These are phyloP conservation scores for Adrianichthys oophorus DNA, from an alignment of 2,797 vertebrate genomes.

Conservation along the genomic window DNA sequence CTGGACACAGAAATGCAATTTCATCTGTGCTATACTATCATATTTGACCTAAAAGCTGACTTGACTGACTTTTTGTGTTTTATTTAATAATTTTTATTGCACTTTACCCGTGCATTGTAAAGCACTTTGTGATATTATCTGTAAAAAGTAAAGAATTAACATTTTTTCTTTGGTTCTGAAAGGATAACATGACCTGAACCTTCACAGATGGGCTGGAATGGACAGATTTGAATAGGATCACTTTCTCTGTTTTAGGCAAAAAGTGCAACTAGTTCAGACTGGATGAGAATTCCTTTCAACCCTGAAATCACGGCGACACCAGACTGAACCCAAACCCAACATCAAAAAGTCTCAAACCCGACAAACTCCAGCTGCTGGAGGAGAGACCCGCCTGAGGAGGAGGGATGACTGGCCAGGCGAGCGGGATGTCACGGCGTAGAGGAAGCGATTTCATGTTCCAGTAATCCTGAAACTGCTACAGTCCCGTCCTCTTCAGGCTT, in stretches of 20 bases:
- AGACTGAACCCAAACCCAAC: not conserved
- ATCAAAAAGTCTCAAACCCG: conserved; percentile 19
- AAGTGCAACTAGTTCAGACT: not conserved
- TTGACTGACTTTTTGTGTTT: too few relatives aligned
- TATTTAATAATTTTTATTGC: too few relatives aligned
- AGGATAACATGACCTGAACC: too few relatives aligned
- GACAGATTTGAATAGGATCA: not conserved
- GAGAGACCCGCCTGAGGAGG: conserved; percentile 12
- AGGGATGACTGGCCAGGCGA: conserved; percentile 22
- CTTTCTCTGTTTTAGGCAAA: not conserved
- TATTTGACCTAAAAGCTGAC: too few relatives aligned
- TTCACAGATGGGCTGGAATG: not conserved
- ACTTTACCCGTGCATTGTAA: too few relatives aligned
- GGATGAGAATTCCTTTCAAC: not conserved
- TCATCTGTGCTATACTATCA: too few relatives aligned
- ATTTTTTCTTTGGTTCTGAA: too few relatives aligned
- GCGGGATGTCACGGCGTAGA: conserved; percentile 33
- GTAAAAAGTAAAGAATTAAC: too few relatives aligned
- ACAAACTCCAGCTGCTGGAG: conserved; percentile 14
- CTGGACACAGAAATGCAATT: too few relatives aligned
- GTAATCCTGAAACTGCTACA: conserved; percentile 58
- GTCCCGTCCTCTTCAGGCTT: conserved; percentile 17
- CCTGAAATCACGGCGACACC: not conserved
- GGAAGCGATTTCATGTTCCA: conserved; percentile 61
- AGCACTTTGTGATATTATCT: too few relatives aligned